These are phyloP conservation scores for Mormyrus proboscirostris DNA, from an alignment of 2,797 vertebrate genomes.

Conservation along the genomic window DNA sequence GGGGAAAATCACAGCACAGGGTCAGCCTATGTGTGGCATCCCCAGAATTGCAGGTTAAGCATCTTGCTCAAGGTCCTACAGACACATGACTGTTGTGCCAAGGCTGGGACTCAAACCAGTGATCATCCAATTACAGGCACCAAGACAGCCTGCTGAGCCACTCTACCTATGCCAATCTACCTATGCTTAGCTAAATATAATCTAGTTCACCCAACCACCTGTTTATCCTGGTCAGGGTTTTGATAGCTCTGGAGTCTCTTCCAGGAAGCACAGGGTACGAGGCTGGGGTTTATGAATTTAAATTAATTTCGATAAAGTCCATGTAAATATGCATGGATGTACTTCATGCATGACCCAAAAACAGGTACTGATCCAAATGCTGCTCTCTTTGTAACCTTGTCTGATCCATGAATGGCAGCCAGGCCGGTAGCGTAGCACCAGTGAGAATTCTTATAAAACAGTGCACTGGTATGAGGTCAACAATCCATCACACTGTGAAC, in stretches of 20 bases:
- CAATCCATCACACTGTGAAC: background rate
- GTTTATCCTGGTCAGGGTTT: background rate
- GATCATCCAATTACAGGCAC: background rate
- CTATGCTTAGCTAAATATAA: background rate
- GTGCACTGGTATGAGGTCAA: background rate
- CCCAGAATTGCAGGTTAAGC: background rate
- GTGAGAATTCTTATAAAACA: background rate
- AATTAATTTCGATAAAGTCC: background rate
- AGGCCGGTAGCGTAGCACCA: background rate
- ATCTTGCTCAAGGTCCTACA: background rate
- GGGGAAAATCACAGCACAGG: background rate
- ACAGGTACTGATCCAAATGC: background rate
- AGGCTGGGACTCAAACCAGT: background rate
- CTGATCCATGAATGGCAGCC: background rate
- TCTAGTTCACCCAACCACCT: background rate
- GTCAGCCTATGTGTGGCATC: background rate
- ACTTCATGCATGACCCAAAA: background rate
- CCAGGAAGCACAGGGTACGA: background rate
- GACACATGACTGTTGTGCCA: background rate
- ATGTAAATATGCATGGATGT: background rate
- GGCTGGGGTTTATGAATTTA: background rate
- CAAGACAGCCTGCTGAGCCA: background rate
- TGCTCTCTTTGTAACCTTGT: background rate
- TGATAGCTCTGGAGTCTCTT: background rate
- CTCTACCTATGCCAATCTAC: background rate